Evolutionary conservation across 2,888 invertebrate genomes (phyloP).

Genomic region (Lordiphosa fenestrarum): DNA sequence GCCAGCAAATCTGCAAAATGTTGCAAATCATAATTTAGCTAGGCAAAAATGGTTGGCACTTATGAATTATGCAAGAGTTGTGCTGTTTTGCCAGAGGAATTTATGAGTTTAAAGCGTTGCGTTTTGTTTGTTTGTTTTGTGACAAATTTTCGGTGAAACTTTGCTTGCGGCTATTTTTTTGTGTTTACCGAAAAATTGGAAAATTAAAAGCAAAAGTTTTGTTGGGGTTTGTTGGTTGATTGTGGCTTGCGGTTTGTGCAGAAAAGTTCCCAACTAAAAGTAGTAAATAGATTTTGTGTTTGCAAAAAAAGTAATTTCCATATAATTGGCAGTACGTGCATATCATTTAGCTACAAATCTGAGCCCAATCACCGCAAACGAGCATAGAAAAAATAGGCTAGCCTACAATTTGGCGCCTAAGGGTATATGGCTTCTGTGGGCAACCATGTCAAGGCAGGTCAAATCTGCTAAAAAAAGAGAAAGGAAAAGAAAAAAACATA

Average conservation of each 20-base stretch:
- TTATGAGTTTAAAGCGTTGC: slow-evolving; percentile 40
- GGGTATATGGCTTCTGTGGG: slow-evolving; percentile 32
- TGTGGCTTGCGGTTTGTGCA: not conserved
- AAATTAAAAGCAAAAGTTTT: slow-evolving; percentile 6
- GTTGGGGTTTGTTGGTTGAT: slow-evolving; percentile 47
- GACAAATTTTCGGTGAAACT: slow-evolving; percentile 10
- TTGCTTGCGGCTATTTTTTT: too few species aligned
- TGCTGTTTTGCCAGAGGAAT: slow-evolving; percentile 21
- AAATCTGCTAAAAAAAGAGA: slow-evolving; percentile 18
- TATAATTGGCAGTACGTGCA: slow-evolving; percentile 68
- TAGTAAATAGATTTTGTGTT: too few species aligned
- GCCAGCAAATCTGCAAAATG: slow-evolving; percentile 11
- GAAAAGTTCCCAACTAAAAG: too few species aligned
- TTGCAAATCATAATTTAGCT: slow-evolving; percentile 27
- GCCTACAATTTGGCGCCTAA: slow-evolving; percentile 33
- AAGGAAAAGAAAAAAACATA: slow-evolving; percentile 27
- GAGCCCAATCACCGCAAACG: slow-evolving; percentile 29
- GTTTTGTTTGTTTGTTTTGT: slow-evolving; percentile 1
- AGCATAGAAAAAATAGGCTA: slow-evolving; percentile 49
- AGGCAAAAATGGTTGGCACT: slow-evolving; percentile 7
- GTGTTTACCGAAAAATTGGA: not conserved
- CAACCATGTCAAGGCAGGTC: slow-evolving; percentile 44
- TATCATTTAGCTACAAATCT: slow-evolving; percentile 66
- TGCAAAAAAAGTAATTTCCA: slow-evolving; percentile 54
- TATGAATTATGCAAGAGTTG: slow-evolving; percentile 50